Evolutionary conservation across 2,113 vertebrate genomes (phyloP), one percentile per base, ranked within the genome.

Genomic region (Channa maculata): DNA sequence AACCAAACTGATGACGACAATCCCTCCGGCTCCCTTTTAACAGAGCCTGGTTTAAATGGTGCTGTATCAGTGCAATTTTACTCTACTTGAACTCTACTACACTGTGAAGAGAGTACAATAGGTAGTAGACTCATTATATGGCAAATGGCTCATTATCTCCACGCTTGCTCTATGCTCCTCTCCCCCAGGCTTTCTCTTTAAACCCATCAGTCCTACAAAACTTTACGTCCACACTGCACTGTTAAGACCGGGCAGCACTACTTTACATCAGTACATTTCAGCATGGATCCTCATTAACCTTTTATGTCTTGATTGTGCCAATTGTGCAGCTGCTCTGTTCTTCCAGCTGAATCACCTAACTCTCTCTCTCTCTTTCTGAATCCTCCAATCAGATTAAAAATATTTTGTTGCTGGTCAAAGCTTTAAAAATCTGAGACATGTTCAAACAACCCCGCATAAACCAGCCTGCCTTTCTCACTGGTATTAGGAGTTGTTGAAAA

Each of bases 401-500:
- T 24, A 24, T 24, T 24, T 24, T 24, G 24, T 24, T 24, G 24
- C 24, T 24, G 24, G 24, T 24, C 24, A 24, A 24, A 24, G 24
- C 24, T 24, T 24, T 24, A 24, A 24, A 24, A 24, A 24, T 24
- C 24, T 24, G 24, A 24, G 24, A 24, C 24, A 24, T 24, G 24
- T 24, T 24, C 24, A 24, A 24, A 24, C 24, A 24, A 24, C 24
- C 24, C 24, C 24, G 24, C 24, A 24, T 24, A 24, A 24, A 24
- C 24, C 63, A 53, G 48, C 45, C 36, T 38, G n/a, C 53, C 34
- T 70, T 44, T 3, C 39, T 69, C 60, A 52, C 38, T 75, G 54
- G 54, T 54, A 15, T 68, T 68, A 24, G 24, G 24, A 24, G 24
- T 24, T 24, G 24, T 24, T 24, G 24, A 24, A 24, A 24, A 24